Conservation (phyloP, 2,113 vertebrate species). For the Nothocercus julius region DNA sequence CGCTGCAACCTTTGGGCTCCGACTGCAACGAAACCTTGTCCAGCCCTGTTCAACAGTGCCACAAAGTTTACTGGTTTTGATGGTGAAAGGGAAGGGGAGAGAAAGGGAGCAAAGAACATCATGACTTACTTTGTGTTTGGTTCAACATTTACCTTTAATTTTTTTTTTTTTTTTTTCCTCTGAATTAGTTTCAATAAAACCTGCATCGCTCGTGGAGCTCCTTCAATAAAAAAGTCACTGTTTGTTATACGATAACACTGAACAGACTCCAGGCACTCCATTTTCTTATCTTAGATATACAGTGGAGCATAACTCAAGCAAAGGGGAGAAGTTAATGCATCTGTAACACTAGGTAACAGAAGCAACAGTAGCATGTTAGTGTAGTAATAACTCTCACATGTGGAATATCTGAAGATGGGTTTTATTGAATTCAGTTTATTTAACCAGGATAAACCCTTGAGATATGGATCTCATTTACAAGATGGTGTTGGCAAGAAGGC, state of each 20-base stretch:
- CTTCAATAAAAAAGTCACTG: conserved; percentile 84
- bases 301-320: conserved; percentile 79
- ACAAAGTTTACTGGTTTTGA: neutral
- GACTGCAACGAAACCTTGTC: neutral
- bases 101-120: conserved; percentile 49
- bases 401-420: conserved; percentile 78
- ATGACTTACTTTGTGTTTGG: conserved; percentile 63
- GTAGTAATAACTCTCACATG: conserved; percentile 81
- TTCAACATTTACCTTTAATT: conserved; percentile 64
- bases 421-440: conserved; percentile 86
- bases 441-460: conserved; percentile 79
- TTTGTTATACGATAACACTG: conserved; percentile 79
- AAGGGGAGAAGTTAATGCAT: conserved; percentile 76
- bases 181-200: conserved; percentile 79
- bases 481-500: conserved; percentile 78
- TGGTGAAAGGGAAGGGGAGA: neutral
- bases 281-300: conserved; percentile 84
- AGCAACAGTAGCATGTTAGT: conserved; percentile 82
- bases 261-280: conserved; percentile 81
- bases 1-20: conserved; percentile 41
- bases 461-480: conserved; percentile 86
- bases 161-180: conserved; percentile 55
- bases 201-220: conserved; percentile 66
- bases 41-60: neutral
- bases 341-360: conserved; percentile 78